These are phyloP conservation scores for Drosophila suboccidentalis DNA, from an alignment of 2,888 invertebrate species.

Conservation along the genomic window DNA sequence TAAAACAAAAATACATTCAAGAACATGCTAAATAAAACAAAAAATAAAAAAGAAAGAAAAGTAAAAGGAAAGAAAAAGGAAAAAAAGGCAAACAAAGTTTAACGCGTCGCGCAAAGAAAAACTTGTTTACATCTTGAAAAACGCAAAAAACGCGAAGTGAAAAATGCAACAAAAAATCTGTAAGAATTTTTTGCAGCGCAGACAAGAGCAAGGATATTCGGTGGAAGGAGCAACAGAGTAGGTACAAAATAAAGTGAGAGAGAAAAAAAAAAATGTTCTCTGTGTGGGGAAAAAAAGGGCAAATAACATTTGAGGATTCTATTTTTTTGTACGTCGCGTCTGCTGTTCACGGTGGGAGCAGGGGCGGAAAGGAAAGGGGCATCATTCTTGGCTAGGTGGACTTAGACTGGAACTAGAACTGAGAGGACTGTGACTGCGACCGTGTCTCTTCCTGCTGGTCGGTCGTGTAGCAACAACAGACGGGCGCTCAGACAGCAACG, in stretches of 20 bases:
- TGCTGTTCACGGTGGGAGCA: conserved; percentile 25
- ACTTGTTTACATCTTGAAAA: conserved; percentile 83
- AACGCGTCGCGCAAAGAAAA: conserved; percentile 67
- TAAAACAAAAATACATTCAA: conserved; percentile 32
- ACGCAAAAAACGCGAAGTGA: conserved; percentile 46
- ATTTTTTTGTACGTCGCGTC: conserved; percentile 64
- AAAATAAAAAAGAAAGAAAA: conserved; percentile 28
- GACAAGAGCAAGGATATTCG: conserved; percentile 65
- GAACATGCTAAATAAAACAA: conserved; percentile 30
- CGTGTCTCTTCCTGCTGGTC: conserved; percentile 14
- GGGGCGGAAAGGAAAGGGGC: conserved; percentile 6
- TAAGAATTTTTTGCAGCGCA: conserved; percentile 39
- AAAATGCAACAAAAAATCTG: conserved; percentile 50
- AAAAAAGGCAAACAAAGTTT: conserved; percentile 47
- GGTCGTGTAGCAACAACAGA: conserved; percentile 48
- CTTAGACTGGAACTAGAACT: conserved; percentile 36
- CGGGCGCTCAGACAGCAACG: conserved; percentile 52
- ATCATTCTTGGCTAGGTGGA: conserved; percentile 35
- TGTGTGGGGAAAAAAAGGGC: conserved; percentile 47
- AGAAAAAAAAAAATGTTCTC: conserved; percentile 24
- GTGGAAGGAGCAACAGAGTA: conserved; percentile 46
- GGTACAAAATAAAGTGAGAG: conserved; percentile 40
- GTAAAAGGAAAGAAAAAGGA: conserved; percentile 7
- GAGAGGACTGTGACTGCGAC: conserved; percentile 11
- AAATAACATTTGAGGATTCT: conserved; percentile 50